These are phyloP conservation scores for Phyllostomus discolor DNA, from an alignment of 2,113 vertebrate genomes.

Conservation along the genomic window DNA sequence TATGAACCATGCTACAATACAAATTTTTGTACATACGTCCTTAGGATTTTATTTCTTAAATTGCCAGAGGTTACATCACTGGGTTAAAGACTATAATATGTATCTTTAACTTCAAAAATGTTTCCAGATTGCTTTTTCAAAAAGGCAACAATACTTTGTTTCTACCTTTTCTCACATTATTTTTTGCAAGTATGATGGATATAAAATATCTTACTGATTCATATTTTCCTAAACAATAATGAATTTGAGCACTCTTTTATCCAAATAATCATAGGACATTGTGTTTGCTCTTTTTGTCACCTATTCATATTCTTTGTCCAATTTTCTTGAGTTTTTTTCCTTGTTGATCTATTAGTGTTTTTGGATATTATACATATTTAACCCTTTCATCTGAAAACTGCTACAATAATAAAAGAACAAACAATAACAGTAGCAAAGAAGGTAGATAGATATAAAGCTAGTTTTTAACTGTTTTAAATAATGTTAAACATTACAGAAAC, in stretches of 20 bases:
- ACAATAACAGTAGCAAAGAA: not conserved
- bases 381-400: not conserved
- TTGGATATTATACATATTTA: not conserved
- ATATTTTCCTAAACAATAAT: not conserved
- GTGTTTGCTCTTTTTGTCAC: not conserved
- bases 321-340: not conserved
- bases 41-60: constrained; percentile 16
- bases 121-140: not conserved
- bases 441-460: not conserved
- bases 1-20: not conserved
- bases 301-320: not conserved
- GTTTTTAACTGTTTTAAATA: not conserved
- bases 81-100: not conserved
- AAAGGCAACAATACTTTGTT: not conserved
- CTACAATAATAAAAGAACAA: not conserved
- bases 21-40: not conserved
- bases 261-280: not conserved
- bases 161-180: constrained; percentile 2
- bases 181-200: not conserved
- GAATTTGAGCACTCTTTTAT: not conserved
- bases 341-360: not conserved
- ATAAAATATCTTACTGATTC: not conserved
- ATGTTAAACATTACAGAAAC: not conserved
- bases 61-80: not conserved
- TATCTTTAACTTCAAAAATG: not conserved